Evolutionary conservation across 2,113 vertebrate species (phyloP).

Genomic region (Actenoides lindsayi): DNA sequence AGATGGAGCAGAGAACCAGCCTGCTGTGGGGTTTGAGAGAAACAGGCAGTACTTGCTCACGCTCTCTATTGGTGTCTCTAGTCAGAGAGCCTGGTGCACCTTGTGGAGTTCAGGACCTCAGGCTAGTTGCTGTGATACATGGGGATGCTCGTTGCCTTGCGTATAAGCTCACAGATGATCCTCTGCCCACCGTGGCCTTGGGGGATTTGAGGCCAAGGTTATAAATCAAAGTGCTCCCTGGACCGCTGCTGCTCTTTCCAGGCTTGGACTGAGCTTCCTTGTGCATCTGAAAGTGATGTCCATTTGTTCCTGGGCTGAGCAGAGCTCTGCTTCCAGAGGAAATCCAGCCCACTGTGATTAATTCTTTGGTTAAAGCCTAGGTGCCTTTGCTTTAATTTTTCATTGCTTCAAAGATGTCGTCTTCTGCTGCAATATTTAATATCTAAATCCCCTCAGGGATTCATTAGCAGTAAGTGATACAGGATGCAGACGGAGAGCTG

Average conservation of each 20-base stretch:
- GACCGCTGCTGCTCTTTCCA: not conserved
- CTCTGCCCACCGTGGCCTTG: not conserved
- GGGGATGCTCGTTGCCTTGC: not conserved
- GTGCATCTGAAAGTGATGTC: not conserved
- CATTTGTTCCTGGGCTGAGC: not conserved
- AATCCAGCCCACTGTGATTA: not conserved
- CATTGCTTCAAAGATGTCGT: not conserved
- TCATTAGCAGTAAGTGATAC: conserved; percentile 34
- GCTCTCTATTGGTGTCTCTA: not conserved
- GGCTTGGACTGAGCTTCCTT: not conserved
- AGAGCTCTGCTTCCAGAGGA: not conserved
- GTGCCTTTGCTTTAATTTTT: not conserved
- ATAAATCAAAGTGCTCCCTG: not conserved
- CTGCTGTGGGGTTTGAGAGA: not conserved
- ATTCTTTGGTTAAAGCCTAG: not conserved
- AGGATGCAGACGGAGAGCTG: not conserved
- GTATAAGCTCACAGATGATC: not conserved
- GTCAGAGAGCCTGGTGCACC: not conserved
- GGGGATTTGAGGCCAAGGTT: not conserved
- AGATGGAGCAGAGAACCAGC: not conserved
- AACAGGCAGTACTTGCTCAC: not conserved
- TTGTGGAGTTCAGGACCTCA: not conserved
- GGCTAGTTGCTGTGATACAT: rapidly evolving
- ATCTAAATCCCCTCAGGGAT: not conserved
- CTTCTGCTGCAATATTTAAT: conserved; percentile 26